These are phyloP conservation scores for Harpalus rubripes DNA, from an alignment of 2,888 invertebrate species.

Conservation along the genomic window DNA sequence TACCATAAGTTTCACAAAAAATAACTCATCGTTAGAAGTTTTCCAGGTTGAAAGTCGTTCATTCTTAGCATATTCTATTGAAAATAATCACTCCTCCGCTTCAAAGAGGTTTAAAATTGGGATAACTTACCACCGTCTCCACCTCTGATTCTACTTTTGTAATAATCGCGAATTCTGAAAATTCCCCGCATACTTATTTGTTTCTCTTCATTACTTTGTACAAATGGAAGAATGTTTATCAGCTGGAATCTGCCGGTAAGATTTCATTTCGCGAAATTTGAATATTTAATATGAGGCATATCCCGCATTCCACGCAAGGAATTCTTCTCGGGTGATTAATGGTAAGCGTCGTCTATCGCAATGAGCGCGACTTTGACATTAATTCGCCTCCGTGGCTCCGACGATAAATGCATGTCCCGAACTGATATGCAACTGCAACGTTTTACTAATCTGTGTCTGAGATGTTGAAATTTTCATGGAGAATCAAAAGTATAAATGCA, in stretches of 20 bases:
- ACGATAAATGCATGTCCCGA: constrained; percentile 26
- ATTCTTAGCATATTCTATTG: constrained; percentile 38
- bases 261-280: constrained; percentile 59
- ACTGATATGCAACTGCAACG: constrained; percentile 8
- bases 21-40: constrained; percentile 7
- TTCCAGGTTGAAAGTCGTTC: constrained; percentile 11
- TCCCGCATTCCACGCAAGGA: constrained; percentile 51
- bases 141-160: constrained; percentile 45
- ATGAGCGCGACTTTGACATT: constrained; percentile 50
- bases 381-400: constrained; percentile 18
- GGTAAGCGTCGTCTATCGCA: constrained; percentile 16
- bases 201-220: constrained; percentile 58
- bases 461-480: background rate
- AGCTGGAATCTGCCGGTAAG: constrained; percentile 62
- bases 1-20: constrained; percentile 18
- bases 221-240: constrained; percentile 60
- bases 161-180: constrained; percentile 55
- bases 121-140: constrained; percentile 6
- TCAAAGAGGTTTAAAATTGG: constrained; percentile 14
- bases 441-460: background rate
- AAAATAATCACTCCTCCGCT: constrained; percentile 36
- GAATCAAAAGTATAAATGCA: no score
- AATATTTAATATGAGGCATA: constrained; percentile 64
- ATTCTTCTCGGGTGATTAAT: constrained; percentile 50
- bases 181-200: constrained; percentile 50